phyloP scores from a whole-genome alignment of 2,113 vertebrate species.

The Nibea coibor region DNA sequence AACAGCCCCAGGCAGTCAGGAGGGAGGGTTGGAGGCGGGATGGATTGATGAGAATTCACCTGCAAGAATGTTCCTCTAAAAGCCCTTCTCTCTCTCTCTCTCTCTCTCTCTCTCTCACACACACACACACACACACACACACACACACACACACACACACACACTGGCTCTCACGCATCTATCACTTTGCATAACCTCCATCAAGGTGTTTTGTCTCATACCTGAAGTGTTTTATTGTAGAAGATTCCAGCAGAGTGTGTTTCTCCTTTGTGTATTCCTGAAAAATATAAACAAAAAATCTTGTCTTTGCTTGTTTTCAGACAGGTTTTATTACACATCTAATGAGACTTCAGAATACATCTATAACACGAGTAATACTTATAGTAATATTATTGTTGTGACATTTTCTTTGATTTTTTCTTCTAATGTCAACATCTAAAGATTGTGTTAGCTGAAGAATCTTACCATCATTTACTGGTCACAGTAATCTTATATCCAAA shows the following conservation, averaged over 20 bases:
- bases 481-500: too few species aligned
- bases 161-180: not conserved
- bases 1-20: conserved; percentile 64
- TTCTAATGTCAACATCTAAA: too few species aligned
- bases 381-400: too few species aligned
- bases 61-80: conserved; percentile 7
- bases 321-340: not conserved
- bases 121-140: too few species aligned
- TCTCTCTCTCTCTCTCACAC: not conserved
- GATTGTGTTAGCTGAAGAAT: not conserved
- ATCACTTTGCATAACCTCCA: conserved; percentile 13
- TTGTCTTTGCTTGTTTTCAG: not conserved
- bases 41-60: conserved; percentile 29
- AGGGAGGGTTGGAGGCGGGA: conserved; percentile 43
- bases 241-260: not conserved
- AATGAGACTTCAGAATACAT: not conserved
- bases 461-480: not conserved
- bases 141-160: too few species aligned
- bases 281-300: not conserved
- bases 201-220: not conserved
- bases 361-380: too few species aligned
- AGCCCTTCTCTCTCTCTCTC: not conserved
- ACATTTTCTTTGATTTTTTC: too few species aligned
- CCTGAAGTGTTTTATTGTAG: not conserved
- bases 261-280: not conserved